phyloP scores from a whole-genome alignment of 1,140 invertebrate species.

The Scaptodrosophila lebanonensis region DNA sequence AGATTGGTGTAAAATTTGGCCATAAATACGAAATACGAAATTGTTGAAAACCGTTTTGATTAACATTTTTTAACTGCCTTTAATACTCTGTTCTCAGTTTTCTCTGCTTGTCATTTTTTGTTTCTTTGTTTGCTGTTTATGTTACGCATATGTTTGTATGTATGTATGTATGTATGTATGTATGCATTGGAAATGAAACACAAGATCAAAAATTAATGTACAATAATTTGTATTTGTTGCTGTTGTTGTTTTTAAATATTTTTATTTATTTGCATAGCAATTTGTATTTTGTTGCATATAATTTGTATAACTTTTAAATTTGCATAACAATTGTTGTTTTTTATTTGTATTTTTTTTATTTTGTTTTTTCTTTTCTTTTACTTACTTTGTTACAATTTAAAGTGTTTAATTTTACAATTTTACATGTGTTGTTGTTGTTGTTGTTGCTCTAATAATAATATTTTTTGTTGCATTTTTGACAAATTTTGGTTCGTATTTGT shows the following conservation, averaged over 20 bases:
- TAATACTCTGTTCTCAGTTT: too few species aligned
- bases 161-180: neutral
- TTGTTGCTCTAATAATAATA: conserved; percentile 38
- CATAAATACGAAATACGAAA: conserved; percentile 67
- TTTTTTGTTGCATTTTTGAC: too few species aligned
- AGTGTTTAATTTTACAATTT: conserved; percentile 56
- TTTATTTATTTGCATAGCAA: conserved; percentile 58
- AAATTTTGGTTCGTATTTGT: conserved; percentile 66
- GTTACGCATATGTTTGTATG: conserved; percentile 2
- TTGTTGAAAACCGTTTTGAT: conserved; percentile 70
- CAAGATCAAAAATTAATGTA: conserved; percentile 55
- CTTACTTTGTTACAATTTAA: conserved; percentile 41
- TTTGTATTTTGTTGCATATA: conserved; percentile 48
- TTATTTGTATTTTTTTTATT: conserved; percentile 37
- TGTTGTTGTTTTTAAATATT: conserved; percentile 15
- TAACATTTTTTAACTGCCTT: conserved; percentile 50
- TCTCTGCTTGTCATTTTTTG: conserved; percentile 11
- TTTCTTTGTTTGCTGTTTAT: conserved; percentile 34
- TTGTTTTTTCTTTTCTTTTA: too few species aligned
- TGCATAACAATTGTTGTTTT: conserved; percentile 55
- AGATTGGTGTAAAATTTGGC: conserved; percentile 64
- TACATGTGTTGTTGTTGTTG: conserved; percentile 38
- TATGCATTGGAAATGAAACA: conserved; percentile 46
- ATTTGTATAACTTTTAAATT: conserved; percentile 64
- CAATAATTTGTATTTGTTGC: conserved; percentile 53